Percentiles rank a stretch among this genome's conserved stretches.
Evolutionary conservation across 2,888 invertebrate species (phyloP).

Genomic region (Diaphora mendica): DNA sequence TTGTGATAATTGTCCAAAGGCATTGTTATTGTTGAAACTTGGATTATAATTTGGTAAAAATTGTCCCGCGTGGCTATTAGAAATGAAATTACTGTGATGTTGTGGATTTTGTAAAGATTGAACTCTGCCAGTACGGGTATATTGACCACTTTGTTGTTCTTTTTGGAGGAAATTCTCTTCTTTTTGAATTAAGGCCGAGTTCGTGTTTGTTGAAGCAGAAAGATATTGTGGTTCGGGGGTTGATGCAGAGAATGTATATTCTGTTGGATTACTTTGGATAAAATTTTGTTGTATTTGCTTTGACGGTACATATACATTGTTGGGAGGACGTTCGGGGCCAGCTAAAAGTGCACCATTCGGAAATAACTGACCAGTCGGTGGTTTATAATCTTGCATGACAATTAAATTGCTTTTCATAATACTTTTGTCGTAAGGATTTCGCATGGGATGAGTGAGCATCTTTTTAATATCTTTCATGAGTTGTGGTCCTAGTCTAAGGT

Average conservation of each 20-base stretch:
- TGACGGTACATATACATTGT: constrained; percentile 69
- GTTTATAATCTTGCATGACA: constrained; percentile 80
- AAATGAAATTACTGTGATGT: constrained; percentile 50
- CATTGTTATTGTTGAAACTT: constrained; percentile 44
- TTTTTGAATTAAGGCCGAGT: constrained; percentile 52
- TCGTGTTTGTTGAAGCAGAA: constrained; percentile 59
- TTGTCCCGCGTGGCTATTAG: constrained; percentile 63
- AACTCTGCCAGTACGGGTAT: constrained; percentile 54
- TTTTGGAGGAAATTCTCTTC: constrained; percentile 53
- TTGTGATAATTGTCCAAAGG: constrained; percentile 41
- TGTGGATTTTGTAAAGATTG: constrained; percentile 52
- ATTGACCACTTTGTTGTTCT: constrained; percentile 65
- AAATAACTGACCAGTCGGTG: constrained; percentile 75
- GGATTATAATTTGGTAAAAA: constrained; percentile 48
- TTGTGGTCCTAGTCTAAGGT: constrained; percentile 82
- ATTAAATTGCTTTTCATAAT: constrained; percentile 71
- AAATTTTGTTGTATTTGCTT: constrained; percentile 66
- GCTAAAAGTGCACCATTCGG: constrained; percentile 70
- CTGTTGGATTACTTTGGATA: constrained; percentile 59
- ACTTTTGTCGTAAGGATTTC: constrained; percentile 73
- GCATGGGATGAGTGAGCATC: constrained; percentile 84
- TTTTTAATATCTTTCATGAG: constrained; percentile 86
- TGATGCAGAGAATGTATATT: constrained; percentile 68
- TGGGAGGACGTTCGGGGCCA: constrained; percentile 66
- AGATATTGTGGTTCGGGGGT: constrained; percentile 74